phyloP scores from a whole-genome alignment of 1,140 invertebrate genomes.

The Branchinecta lynchi region DNA sequence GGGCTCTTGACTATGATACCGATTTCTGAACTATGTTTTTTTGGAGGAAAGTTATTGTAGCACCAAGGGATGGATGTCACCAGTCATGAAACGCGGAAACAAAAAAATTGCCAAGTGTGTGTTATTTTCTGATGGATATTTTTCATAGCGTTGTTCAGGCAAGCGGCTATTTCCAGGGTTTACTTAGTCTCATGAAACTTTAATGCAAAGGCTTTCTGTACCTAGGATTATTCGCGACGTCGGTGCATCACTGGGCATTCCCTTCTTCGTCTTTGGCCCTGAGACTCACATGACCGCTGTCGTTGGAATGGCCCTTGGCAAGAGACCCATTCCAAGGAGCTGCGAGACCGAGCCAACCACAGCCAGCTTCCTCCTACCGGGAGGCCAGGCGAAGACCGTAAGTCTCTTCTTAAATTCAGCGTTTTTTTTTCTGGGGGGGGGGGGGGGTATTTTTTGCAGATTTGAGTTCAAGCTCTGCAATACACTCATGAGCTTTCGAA shows the following conservation, averaged over 20 bases:
- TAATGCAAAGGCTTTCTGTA: not conserved
- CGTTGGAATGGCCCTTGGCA: conserved; percentile 91
- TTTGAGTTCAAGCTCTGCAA: not conserved
- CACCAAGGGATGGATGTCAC: too few relatives aligned
- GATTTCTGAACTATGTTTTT: too few relatives aligned
- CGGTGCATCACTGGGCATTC: conserved; percentile 75
- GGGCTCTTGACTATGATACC: too few relatives aligned
- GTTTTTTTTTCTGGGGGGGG: too few relatives aligned
- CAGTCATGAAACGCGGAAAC: too few relatives aligned
- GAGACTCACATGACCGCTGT: conserved; percentile 99
- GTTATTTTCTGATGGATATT: too few relatives aligned
- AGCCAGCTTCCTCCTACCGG: conserved; percentile 83
- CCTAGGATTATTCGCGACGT: conserved; percentile 67
- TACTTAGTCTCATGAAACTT: conserved; percentile 15
- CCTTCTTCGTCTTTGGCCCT: conserved; percentile 86
- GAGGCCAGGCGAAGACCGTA: conserved; percentile 41
- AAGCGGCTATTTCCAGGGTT: conserved; percentile 1
- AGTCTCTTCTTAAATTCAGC: not conserved
- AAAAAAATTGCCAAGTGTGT: too few relatives aligned
- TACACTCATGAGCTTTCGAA: not conserved
- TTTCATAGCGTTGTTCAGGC: conserved; percentile 12
- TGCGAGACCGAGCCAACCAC: conserved; percentile 53
- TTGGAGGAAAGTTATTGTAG: too few relatives aligned
- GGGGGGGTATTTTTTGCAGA: not conserved
- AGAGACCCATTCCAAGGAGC: conserved; percentile 60